Evolutionary conservation across 2,888 invertebrate species (phyloP).

Genomic region (Portevinia maculata): DNA sequence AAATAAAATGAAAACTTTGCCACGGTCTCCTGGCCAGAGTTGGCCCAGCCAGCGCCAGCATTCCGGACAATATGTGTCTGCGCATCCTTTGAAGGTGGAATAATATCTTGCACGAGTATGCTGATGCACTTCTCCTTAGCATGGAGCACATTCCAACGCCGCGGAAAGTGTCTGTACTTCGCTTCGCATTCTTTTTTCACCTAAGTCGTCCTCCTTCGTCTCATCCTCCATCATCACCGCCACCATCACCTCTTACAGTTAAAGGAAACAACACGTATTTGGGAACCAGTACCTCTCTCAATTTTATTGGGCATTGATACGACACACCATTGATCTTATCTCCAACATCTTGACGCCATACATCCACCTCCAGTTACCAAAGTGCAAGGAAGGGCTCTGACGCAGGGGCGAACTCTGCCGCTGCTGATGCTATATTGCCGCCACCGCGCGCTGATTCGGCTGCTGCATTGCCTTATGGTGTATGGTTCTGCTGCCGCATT

Average conservation of each 20-base stretch:
- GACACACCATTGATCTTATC: constrained; percentile 81
- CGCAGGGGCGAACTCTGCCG: constrained; percentile 66
- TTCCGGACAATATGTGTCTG: constrained; percentile 65
- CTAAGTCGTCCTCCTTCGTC: constrained; percentile 10
- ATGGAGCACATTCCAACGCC: constrained; percentile 73
- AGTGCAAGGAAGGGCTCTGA: constrained; percentile 63
- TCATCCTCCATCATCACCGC: not conserved
- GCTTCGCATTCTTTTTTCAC: constrained; percentile 58
- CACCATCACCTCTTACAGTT: constrained; percentile 48
- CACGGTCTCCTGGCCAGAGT: constrained; percentile 51
- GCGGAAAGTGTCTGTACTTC: constrained; percentile 61
- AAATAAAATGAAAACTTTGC: constrained; percentile 70
- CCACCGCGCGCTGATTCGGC: constrained; percentile 18
- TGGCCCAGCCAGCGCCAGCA: constrained; percentile 65
- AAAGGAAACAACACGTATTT: constrained; percentile 71
- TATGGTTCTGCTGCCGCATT: constrained; percentile 65
- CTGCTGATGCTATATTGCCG: constrained; percentile 42
- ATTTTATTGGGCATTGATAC: constrained; percentile 81
- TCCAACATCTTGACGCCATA: constrained; percentile 81
- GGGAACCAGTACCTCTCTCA: constrained; percentile 74
- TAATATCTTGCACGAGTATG: constrained; percentile 74
- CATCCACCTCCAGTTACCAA: constrained; percentile 76
- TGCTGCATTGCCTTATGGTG: constrained; percentile 66
- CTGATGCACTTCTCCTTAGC: constrained; percentile 71
- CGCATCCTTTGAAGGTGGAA: constrained; percentile 73